phyloP scores from a whole-genome alignment of 1,140 invertebrate species.

The Drosophila pseudoananassae region DNA sequence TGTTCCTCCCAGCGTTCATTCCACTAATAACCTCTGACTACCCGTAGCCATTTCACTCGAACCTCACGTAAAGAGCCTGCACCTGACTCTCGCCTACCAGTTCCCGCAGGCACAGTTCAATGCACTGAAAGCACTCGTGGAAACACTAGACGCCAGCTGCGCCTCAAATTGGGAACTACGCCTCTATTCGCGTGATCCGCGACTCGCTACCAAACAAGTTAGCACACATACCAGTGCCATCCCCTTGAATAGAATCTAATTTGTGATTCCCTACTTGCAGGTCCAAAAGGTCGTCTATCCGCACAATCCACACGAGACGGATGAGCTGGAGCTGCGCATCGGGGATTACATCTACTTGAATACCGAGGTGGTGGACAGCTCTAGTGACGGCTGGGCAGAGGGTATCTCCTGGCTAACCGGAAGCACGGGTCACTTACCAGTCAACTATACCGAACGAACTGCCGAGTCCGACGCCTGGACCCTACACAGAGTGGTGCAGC shows the following conservation, averaged over 20 bases:
- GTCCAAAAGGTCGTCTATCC: constrained; percentile 92
- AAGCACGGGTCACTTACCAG: constrained; percentile 90
- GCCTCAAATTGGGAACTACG: constrained; percentile 92
- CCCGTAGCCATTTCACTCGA: constrained; percentile 88
- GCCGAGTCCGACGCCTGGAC: constrained; percentile 96
- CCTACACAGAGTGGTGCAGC: constrained; percentile 89
- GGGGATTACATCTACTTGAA: constrained; percentile 94
- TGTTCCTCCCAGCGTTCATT: constrained; percentile 13
- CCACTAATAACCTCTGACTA: constrained; percentile 57
- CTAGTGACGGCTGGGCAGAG: constrained; percentile 93
- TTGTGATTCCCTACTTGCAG: constrained; percentile 74
- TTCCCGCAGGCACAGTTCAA: constrained; percentile 90
- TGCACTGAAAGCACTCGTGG: constrained; percentile 89
- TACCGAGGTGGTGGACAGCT: constrained; percentile 88
- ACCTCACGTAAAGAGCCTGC: constrained; percentile 92
- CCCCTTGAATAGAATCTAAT: background rate
- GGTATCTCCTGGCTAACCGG: constrained; percentile 95
- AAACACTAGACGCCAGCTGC: constrained; percentile 88
- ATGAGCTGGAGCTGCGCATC: constrained; percentile 93
- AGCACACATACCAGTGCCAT: constrained; percentile 17
- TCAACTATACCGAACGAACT: constrained; percentile 92
- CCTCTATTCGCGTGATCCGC: constrained; percentile 92
- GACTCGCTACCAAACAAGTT: constrained; percentile 91
- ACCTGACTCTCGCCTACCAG: constrained; percentile 95
- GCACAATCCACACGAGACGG: constrained; percentile 90